These are phyloP conservation scores for Leucopsar rothschildi DNA, from an alignment of 2,113 vertebrate species.

Conservation along the genomic window DNA sequence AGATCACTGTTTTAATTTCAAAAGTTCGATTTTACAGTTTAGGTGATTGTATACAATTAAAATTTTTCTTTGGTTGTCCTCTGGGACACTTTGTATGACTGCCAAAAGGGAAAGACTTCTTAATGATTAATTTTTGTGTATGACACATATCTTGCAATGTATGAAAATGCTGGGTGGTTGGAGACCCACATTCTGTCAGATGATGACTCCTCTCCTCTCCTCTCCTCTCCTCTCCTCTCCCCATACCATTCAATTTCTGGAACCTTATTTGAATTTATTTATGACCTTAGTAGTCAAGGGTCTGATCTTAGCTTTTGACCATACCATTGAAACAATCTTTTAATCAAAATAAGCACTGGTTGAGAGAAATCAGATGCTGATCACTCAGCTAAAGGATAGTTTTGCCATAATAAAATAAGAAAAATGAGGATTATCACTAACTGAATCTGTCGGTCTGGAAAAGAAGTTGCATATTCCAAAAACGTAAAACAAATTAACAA, in stretches of 20 bases:
- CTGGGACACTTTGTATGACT: neutral
- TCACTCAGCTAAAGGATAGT: neutral
- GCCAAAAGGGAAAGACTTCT: neutral
- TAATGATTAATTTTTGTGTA: neutral
- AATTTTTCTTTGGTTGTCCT: neutral
- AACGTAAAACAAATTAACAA: neutral
- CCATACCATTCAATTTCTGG: neutral
- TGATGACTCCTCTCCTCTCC: neutral
- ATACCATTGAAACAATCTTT: neutral
- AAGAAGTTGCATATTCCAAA: neutral
- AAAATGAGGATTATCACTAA: neutral
- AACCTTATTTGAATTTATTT: neutral
- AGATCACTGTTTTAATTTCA: neutral
- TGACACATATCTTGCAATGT: neutral
- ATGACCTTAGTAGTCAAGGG: neutral
- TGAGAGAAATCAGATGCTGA: neutral
- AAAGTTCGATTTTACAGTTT: neutral
- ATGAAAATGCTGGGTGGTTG: neutral
- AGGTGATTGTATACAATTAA: neutral
- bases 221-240: neutral
- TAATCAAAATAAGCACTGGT: neutral
- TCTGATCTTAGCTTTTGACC: neutral
- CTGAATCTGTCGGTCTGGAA: neutral
- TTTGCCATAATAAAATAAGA: neutral
- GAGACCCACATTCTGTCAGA: neutral